Conservation (phyloP, 2,113 vertebrate genomes). For the Poecile atricapillus region DNA sequence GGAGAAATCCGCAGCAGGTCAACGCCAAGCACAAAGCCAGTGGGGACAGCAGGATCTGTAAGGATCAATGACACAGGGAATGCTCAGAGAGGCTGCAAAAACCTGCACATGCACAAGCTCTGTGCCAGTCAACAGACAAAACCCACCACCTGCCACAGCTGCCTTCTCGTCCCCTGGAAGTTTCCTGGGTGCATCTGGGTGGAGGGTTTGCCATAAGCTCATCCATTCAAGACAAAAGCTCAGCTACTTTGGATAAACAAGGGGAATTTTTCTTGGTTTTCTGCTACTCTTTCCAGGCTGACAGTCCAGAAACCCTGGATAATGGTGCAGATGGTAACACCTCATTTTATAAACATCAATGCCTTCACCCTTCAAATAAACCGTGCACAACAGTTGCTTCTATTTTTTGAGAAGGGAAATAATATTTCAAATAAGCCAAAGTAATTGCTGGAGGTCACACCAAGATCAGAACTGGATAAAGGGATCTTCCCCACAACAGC, state of each 20-base stretch:
- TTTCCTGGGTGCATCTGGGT: background rate
- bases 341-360: background rate
- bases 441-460: background rate
- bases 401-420: background rate
- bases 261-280: background rate
- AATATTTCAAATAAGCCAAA: background rate
- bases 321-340: background rate
- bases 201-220: background rate
- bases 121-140: background rate
- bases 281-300: background rate
- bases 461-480: background rate
- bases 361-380: background rate
- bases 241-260: background rate
- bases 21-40: constrained; percentile 85
- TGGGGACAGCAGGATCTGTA: constrained; percentile 73
- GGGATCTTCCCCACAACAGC: background rate
- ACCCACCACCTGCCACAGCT: background rate
- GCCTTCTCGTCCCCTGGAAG: background rate
- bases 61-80: background rate
- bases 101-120: background rate
- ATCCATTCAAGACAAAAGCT: background rate
- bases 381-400: rapidly evolving
- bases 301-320: background rate
- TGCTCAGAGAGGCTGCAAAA: background rate
- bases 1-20: constrained; percentile 83